A percentile compares a stretch with the other conserved stretches of the same genome.
Conservation (phyloP, 2,797 vertebrate genomes). For the Hyperoplus immaculatus region DNA sequence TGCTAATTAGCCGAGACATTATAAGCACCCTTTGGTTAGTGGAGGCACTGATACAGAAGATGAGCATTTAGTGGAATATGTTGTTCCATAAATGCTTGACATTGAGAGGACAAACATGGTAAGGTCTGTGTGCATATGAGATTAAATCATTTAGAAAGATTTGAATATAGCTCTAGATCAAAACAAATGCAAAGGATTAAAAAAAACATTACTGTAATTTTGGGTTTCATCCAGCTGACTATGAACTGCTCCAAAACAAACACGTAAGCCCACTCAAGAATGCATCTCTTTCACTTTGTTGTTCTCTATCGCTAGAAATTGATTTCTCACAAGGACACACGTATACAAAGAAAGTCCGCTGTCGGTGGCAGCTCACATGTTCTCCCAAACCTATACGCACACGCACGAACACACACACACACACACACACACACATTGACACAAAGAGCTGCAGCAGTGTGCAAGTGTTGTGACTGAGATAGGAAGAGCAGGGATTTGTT, state of each 20-base stretch:
- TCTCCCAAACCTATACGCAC: slow-evolving; percentile 7
- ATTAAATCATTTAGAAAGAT: slow-evolving; percentile 27
- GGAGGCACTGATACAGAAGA: slow-evolving; percentile 46
- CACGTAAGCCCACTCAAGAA: slow-evolving; percentile 32
- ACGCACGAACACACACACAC: slow-evolving; percentile 7
- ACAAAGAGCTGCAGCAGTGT: slow-evolving; percentile 48
- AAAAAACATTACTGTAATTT: slow-evolving; percentile 24
- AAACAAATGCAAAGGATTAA: slow-evolving; percentile 18
- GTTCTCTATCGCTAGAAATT: slow-evolving; percentile 27
- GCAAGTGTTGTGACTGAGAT: slow-evolving; percentile 74
- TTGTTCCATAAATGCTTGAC: slow-evolving; percentile 31
- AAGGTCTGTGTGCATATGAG: slow-evolving; percentile 20
- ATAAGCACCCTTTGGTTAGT: slow-evolving; percentile 68
- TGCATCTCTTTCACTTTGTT: slow-evolving; percentile 37
- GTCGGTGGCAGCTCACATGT: slow-evolving; percentile 19
- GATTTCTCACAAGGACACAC: slow-evolving; percentile 33
- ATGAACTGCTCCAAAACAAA: slow-evolving; percentile 49
- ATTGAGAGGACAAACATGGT: slow-evolving; percentile 22
- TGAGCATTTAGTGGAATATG: slow-evolving; percentile 48
- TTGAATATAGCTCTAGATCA: slow-evolving; percentile 9
- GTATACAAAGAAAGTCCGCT: slow-evolving; percentile 22
- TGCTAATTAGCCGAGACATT: slow-evolving; percentile 76
- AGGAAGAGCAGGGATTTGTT: slow-evolving; percentile 81
- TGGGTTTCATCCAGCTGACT: slow-evolving; percentile 41
- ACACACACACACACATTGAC: slow-evolving; percentile 21